Evolutionary conservation across 30 jellyfish, hydroid and myxozoan species (phyloP).

Genomic region (Mastigias papua): DNA sequence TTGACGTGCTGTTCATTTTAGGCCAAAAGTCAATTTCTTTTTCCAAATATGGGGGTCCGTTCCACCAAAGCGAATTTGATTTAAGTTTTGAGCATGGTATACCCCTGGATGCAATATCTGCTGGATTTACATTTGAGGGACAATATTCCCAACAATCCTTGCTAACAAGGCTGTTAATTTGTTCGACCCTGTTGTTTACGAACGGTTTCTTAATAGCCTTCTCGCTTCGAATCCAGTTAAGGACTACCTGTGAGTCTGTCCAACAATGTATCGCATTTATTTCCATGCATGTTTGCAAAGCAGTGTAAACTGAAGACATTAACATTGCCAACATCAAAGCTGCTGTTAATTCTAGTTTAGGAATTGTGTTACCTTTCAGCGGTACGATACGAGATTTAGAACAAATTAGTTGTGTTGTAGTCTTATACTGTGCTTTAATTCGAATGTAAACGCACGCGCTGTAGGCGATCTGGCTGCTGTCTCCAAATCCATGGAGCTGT

Average conservation of each 20-base stretch:
- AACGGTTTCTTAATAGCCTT: background rate
- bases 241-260: background rate
- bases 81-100: too few species aligned
- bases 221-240: background rate
- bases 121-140: background rate
- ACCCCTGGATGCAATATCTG: too few species aligned
- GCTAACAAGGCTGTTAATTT: background rate
- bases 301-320: background rate
- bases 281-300: background rate
- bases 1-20: too few species aligned
- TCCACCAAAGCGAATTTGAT: too few species aligned
- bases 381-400: background rate
- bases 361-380: background rate
- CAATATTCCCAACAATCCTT: background rate
- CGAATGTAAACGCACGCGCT: too few species aligned
- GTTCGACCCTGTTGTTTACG: background rate
- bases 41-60: too few species aligned
- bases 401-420: too few species aligned
- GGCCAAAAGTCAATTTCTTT: too few species aligned
- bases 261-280: background rate
- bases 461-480: too few species aligned
- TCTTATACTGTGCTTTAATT: too few species aligned
- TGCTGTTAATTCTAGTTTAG: too few species aligned
- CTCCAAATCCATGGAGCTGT: background rate
- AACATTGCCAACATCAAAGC: too few species aligned